Percentiles rank a stretch among this genome's conserved stretches.
phyloP scores from a whole-genome alignment of 2,888 invertebrate genomes.

The Trichogramma evanescens region DNA sequence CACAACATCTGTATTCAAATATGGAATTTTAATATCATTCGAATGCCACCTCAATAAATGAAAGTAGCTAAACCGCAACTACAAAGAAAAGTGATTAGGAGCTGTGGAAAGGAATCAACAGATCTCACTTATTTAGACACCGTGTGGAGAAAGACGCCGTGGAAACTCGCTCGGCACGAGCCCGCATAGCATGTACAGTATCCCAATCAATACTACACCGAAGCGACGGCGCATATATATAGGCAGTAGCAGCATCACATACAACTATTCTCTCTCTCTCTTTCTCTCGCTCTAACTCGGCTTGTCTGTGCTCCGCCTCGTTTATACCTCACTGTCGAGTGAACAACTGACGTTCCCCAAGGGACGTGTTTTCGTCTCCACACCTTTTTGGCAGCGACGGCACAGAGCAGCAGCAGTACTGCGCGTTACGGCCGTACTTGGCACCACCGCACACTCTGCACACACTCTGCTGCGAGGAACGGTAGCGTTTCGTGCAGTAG shows the following conservation, averaged over 20 bases:
- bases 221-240: constrained; percentile 39
- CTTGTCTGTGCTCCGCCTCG: constrained; percentile 32
- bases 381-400: not conserved
- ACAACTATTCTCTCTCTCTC: constrained; percentile 40
- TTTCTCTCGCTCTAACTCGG: no score
- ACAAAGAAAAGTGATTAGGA: no score
- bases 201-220: not conserved
- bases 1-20: no score
- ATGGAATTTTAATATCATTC: no score
- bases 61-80: no score
- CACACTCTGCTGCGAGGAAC: not conserved
- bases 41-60: no score
- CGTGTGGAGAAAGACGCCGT: no score
- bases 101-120: no score
- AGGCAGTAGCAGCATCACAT: constrained; percentile 46
- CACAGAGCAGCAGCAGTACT: not conserved
- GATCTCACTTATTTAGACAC: no score
- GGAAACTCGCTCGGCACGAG: no score
- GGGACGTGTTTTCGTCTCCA: constrained; percentile 16
- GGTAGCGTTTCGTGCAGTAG: constrained; percentile 35
- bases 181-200: not conserved
- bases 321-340: not conserved
- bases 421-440: no score
- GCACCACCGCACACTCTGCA: no score
- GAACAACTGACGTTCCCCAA: constrained; percentile 12